phyloP scores from a whole-genome alignment of 2,797 vertebrate species.

The Bucorvus abyssinicus region DNA sequence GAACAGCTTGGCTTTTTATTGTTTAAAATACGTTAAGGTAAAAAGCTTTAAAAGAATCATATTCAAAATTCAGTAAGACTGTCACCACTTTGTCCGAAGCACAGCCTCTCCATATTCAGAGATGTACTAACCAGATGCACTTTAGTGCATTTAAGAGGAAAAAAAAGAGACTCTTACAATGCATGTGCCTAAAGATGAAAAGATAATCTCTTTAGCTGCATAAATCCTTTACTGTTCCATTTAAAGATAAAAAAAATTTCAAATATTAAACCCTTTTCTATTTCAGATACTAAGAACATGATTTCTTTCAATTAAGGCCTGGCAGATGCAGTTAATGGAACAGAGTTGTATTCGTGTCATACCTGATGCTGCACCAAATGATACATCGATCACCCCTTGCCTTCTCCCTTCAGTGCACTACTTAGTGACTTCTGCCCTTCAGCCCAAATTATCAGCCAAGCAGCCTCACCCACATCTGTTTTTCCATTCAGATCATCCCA shows the following conservation, averaged over 20 bases:
- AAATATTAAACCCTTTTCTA: conserved; percentile 34
- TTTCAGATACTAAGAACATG: conserved; percentile 16
- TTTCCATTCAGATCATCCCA: background rate
- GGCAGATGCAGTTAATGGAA: conserved; percentile 45
- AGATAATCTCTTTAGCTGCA: conserved; percentile 47
- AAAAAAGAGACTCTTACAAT: background rate
- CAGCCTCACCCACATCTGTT: background rate
- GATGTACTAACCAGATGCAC: conserved; percentile 13
- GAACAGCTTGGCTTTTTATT: background rate
- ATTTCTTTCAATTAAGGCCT: conserved; percentile 49
- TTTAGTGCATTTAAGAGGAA: background rate
- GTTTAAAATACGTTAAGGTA: background rate
- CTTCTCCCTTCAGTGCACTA: background rate
- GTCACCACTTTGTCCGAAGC: conserved; percentile 27
- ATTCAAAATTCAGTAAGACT: conserved; percentile 6
- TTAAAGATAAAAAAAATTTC: conserved; percentile 53
- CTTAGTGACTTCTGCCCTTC: conserved; percentile 19
- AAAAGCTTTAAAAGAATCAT: background rate
- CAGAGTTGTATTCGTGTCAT: background rate
- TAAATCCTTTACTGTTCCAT: conserved; percentile 41
- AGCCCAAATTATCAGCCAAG: conserved; percentile 23
- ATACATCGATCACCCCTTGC: background rate
- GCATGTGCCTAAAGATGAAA: conserved; percentile 38
- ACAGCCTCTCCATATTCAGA: background rate
- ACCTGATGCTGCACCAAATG: conserved; percentile 37